Percentiles rank a stretch among this genome's conserved stretches.
These are phyloP conservation scores for Drosophila pseudoobscura DNA, from an alignment of 1,140 invertebrate genomes.

Conservation along the genomic window DNA sequence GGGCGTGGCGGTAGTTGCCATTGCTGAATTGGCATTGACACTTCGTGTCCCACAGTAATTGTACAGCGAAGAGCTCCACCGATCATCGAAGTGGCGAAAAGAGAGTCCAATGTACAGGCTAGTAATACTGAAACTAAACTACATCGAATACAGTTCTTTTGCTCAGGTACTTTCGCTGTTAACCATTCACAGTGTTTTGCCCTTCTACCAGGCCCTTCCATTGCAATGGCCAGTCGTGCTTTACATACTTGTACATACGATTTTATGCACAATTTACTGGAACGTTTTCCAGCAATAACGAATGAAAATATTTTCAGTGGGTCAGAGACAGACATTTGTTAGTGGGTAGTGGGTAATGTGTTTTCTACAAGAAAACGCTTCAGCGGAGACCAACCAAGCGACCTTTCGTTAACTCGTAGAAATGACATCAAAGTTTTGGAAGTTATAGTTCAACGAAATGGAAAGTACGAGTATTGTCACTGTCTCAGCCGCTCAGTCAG, in stretches of 20 bases:
- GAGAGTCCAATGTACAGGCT: not conserved
- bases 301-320: constrained; percentile 31
- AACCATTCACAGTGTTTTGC: not conserved
- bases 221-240: constrained; percentile 4
- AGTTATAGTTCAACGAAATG: constrained; percentile 44
- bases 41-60: not conserved
- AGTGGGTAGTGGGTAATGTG: not conserved
- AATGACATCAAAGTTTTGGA: constrained; percentile 31
- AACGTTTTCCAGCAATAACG: constrained; percentile 15
- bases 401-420: constrained; percentile 32
- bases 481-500: constrained; percentile 1
- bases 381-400: constrained; percentile 11
- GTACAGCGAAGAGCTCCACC: too few species aligned
- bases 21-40: constrained; percentile 41
- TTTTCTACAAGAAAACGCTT: constrained; percentile 3
- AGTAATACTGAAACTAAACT: not conserved
- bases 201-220: not conserved
- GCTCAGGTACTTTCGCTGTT: constrained; percentile 24
- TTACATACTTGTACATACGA: not conserved
- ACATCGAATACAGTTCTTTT: constrained; percentile 1
- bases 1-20: constrained; percentile 11
- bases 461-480: constrained; percentile 44
- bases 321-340: constrained; percentile 10
- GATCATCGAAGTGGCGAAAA: too few species aligned
- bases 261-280: constrained; percentile 7